Evolutionary conservation across 2,797 vertebrate species (phyloP), one percentile per base, ranked within the genome.

Genomic region (Spea hammondii): DNA sequence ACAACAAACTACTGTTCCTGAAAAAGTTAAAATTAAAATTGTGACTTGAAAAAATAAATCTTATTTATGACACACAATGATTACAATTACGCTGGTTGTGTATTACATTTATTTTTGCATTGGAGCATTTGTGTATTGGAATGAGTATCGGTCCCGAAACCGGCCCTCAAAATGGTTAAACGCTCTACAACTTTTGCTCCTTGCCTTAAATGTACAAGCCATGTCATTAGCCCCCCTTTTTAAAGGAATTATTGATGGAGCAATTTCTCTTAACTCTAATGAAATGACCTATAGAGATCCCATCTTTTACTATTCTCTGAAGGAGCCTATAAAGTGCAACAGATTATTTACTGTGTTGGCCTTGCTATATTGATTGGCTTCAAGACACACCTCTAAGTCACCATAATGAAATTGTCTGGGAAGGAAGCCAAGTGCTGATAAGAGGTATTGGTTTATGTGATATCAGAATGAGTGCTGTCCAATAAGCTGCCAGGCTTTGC

Each of bases 191-290:
- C 32, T 3, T 32, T 32, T 3, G 32, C 32, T 32, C 32, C 32
- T 32, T 32, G 32, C 32, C 32, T 32, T 32, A 32, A 32, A 32
- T 32, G 32, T 59, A 5, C 59, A 62, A 12, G 7, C 14, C 59
- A 32, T 6, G n/a, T 17, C n/a, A n/a, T 14, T 32, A 10, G 5
- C 59, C 59, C 4, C 32, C 59, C 32, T 62, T 59, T 59, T 62
- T 5, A 4, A 57, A 62, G 5, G 59, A 6, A 62, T 62, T 62
- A 12, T 62, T 62, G 10, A 62, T 12, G n/a, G 59, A 62, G 14
- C 59, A 62, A 62, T 62, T 62, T 62, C 59, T 62, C 9, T 17
- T 62, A 62, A 62, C n/a, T 53, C 51, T 17, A 62, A 17, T 62
- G 7, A 9, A 62, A 62, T 17, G 14, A 62, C 59, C 59, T 62